Base-by-base conservation (phyloP, 2,888 invertebrate genomes). In the Mythimna albipuncta region DNA sequence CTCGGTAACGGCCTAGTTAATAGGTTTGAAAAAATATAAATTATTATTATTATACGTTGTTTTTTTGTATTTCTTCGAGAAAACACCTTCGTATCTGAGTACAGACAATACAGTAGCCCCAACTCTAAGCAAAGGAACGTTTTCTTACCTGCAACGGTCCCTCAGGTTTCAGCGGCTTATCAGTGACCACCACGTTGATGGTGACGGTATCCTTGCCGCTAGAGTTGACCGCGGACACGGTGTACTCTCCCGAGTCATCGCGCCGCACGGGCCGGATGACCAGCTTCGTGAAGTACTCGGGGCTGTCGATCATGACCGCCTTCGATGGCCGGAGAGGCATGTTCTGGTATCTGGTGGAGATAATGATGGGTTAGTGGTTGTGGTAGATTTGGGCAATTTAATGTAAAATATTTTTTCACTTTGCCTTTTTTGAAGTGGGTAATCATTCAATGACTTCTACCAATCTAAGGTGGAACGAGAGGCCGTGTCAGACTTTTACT, bases 241-340 rank as follows among this genome's bases (percentile, higher is more conserved):
- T 98, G 92, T 99, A 99, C 92, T 98, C 98, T 41, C 99, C 99
- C 64, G 98, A 98, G 93, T 99, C 98, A 76, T 97, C 98, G 1
- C 99, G 97, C 47, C 97, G 96, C 0, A 98, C 98, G 6, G 98
- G 99, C 32, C 99, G 88, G 81, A 99, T 97, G 21, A 98, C 97
- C 75, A 99, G 94, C 95, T 99, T 99, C 0, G 98, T 98, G 93
- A 98, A 98, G 95, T 99, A 99, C 72, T 99, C 98, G 0, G 98
- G 97, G 85, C 97, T 98, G 90, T 98, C 98, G 89, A 99, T 98
- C 71, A 97, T 97, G 2, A 98, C 97, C 72, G 98, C 98, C 91
- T 98, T 98, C 13, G 96, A 96, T 72, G 95, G 86, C 0, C 96
- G 94, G 64, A 99, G 95, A 21, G 98, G 98, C 92, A 98, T 97